Evolutionary conservation across 2,888 invertebrate species (phyloP).

Genomic region (Hesperia comma): DNA sequence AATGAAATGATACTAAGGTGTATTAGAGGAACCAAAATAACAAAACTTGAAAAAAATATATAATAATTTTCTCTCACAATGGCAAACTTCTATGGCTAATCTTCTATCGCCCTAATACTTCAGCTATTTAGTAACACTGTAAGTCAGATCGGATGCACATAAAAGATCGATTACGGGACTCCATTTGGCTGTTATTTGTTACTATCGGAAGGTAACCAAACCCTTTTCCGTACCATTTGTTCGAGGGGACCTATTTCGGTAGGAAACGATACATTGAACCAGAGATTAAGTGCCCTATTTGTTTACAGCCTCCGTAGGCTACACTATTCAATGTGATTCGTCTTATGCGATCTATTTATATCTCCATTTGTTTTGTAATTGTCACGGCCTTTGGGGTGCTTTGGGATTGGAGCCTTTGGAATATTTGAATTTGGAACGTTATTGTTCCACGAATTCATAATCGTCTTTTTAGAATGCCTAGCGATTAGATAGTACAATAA

Average conservation of each 20-base stretch:
- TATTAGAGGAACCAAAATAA: background rate
- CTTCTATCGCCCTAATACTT: slow-evolving; percentile 22
- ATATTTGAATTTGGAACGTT: background rate
- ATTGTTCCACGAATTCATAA: slow-evolving; percentile 5
- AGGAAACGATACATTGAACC: slow-evolving; percentile 75
- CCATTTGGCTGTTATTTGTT: slow-evolving; percentile 71
- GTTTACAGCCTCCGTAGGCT: slow-evolving; percentile 52
- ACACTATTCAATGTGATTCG: slow-evolving; percentile 37
- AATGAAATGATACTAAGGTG: too few species aligned
- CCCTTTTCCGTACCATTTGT: slow-evolving; percentile 79
- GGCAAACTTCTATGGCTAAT: background rate
- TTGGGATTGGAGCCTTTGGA: background rate
- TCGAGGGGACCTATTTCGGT: slow-evolving; percentile 62
- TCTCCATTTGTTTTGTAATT: slow-evolving; percentile 27
- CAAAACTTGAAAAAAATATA: background rate
- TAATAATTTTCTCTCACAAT: background rate
- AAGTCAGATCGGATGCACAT: slow-evolving; percentile 40
- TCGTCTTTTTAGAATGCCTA: background rate
- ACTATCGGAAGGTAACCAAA: slow-evolving; percentile 60
- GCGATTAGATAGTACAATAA: background rate
- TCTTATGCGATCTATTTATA: slow-evolving; percentile 30
- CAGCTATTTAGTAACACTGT: slow-evolving; percentile 32
- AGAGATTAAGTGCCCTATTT: slow-evolving; percentile 74
- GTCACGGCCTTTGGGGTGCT: slow-evolving; percentile 10
- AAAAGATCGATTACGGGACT: slow-evolving; percentile 56